Evolutionary conservation across 2,888 invertebrate species (phyloP), one percentile per base, ranked within the genome.

Genomic region (Dolomedes plantarius): DNA sequence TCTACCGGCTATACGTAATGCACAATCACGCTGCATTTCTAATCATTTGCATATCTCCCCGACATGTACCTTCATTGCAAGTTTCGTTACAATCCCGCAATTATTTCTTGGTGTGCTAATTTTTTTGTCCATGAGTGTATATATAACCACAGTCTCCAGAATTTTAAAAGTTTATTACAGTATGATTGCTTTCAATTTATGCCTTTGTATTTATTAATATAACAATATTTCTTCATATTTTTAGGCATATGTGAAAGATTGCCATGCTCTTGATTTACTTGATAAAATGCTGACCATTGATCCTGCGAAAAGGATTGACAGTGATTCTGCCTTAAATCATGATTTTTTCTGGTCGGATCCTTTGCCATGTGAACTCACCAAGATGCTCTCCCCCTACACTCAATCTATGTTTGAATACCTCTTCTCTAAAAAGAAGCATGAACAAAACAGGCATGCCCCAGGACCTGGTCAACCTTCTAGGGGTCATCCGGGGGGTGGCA

Each of bases 321-420:
- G 97, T 0, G 98, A 99, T 91, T 95, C 95, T 0, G 98, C 98
- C 0, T 91, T 99, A 0, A 97, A 98, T 92, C 98, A 99, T 91
- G 97, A 98, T 91, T 99, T 99, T 93, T 99, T 99, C 93, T 99
- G 98, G 97, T 96, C 95, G 7, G 97, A 98, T 91, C 99, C 99
- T 0, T 96, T 97, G 95, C 98, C 98, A 0, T 95, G 95, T 90
- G 97, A 97, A 91, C 92, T 97, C 50, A 95, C 94, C 75, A 96
- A 95, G 92, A 98, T 98, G 97, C 92, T 98, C 88, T 96, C 96
- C 0, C 96, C 96, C 90, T 95, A 96, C 93, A 95, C 94, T 88
- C 96, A 93, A 88, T 97, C 97, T 91, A 98, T 98, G 97, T 98
- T 98, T 91, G 98, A 98, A 91, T 98, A 96, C 91, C 92, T 98